Conservation (phyloP, 2,113 vertebrate genomes). For the Vulpes lagopus region DNA sequence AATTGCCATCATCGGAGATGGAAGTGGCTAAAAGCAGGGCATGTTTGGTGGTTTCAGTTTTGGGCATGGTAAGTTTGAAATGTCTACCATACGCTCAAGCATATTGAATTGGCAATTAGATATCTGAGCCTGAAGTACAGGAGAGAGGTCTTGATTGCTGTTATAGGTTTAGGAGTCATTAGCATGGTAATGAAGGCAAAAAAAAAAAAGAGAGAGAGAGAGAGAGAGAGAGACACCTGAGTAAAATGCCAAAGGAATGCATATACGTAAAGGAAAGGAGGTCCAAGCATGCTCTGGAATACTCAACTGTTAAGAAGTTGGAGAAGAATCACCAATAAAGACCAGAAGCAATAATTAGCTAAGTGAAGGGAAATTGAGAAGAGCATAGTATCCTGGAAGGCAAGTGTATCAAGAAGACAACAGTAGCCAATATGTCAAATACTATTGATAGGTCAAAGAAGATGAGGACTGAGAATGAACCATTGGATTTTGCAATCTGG, state of each 20-base stretch:
- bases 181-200: not conserved
- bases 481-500: not conserved
- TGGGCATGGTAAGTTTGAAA: not conserved
- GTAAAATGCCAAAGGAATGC: not conserved
- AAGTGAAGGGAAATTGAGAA: not conserved
- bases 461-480: not conserved
- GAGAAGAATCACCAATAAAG: constrained; percentile 12
- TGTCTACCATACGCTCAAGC: not conserved
- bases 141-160: not conserved
- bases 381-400: not conserved
- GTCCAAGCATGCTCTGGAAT: not conserved
- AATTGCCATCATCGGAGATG: not conserved
- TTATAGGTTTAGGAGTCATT: constrained; percentile 43
- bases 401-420: not conserved
- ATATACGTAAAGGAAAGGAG: not conserved
- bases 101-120: constrained; percentile 13
- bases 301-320: not conserved
- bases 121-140: not conserved
- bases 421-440: not conserved
- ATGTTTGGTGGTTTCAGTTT: not conserved
- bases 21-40: not conserved
- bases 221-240: not conserved
- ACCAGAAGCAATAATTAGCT: not conserved
- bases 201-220: not conserved
- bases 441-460: not conserved